A percentile compares a stretch with the other conserved stretches of the same genome.
phyloP scores from a whole-genome alignment of 2,113 vertebrate species.

The Neodontobutis hainanensis region DNA sequence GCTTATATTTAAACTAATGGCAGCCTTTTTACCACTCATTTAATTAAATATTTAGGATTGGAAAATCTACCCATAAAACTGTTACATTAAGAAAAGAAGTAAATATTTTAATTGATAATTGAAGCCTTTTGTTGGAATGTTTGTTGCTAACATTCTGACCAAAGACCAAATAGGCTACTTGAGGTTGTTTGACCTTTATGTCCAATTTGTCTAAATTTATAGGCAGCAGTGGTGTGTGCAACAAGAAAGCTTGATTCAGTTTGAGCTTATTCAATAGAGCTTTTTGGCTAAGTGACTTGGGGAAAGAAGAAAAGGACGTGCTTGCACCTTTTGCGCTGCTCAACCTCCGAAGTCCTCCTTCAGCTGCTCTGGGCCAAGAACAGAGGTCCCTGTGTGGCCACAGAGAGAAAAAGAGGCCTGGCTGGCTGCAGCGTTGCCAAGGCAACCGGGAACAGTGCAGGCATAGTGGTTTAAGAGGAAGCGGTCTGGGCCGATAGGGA shows the following conservation, averaged over 20 bases:
- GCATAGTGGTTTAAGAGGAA: constrained; percentile 65
- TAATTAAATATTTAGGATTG: no score
- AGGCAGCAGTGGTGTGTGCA: neutral
- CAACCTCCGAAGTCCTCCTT: constrained; percentile 57
- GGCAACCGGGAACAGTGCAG: constrained; percentile 73
- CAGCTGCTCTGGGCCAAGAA: constrained; percentile 68
- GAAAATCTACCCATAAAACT: no score
- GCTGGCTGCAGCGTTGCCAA: constrained; percentile 69
- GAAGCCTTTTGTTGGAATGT: no score
- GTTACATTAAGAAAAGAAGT: no score
- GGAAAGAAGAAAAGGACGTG: constrained; percentile 36
- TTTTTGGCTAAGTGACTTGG: constrained; percentile 28
- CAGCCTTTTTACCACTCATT: no score
- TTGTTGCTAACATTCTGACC: neutral
- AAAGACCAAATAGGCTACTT: neutral
- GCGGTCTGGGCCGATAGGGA: constrained; percentile 57
- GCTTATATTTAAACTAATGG: no score
- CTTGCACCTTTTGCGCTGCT: constrained; percentile 54
- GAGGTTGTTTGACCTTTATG: constrained; percentile 10
- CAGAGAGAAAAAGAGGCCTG: constrained; percentile 39
- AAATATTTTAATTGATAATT: no score
- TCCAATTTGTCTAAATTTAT: neutral
- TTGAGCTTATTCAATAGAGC: constrained; percentile 19
- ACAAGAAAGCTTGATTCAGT: constrained; percentile 10
- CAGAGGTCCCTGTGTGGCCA: constrained; percentile 67